Conservation (phyloP, 2,888 invertebrate species). For the Tipula helvola region DNA sequence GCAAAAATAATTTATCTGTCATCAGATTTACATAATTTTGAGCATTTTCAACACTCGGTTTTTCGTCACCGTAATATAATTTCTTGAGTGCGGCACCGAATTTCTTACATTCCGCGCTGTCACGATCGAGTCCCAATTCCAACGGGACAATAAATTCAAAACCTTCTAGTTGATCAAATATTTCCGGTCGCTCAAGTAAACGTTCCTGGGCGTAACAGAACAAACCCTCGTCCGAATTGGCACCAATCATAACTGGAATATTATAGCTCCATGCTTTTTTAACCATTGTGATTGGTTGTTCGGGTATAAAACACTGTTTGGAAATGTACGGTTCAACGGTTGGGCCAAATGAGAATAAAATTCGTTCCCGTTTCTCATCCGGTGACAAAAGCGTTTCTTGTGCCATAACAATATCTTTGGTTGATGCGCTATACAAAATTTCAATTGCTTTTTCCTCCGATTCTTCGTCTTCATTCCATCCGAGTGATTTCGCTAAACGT, state of each 20-base stretch:
- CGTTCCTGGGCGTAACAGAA: not conserved
- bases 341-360: constrained; percentile 30
- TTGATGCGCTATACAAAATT: constrained; percentile 24
- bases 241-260: constrained; percentile 32
- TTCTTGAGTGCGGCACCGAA: constrained; percentile 33
- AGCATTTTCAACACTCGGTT: constrained; percentile 25
- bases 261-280: constrained; percentile 30
- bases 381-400: constrained; percentile 23
- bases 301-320: constrained; percentile 28
- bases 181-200: not conserved
- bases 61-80: constrained; percentile 35
- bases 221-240: constrained; percentile 30
- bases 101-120: constrained; percentile 22
- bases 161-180: constrained; percentile 20
- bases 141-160: constrained; percentile 30
- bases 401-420: constrained; percentile 28
- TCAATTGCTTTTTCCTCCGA: constrained; percentile 23
- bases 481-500: constrained; percentile 29
- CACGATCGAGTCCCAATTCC: constrained; percentile 25
- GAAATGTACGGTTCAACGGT: constrained; percentile 29
- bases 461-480: constrained; percentile 26
- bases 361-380: constrained; percentile 26
- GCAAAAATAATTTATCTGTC: constrained; percentile 34
- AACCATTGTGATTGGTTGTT: constrained; percentile 29
- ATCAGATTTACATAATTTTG: constrained; percentile 23